A percentile compares a stretch with the other conserved stretches of the same genome.
Conservation (phyloP, 2,113 vertebrate genomes). For the Oenanthe melanoleuca region DNA sequence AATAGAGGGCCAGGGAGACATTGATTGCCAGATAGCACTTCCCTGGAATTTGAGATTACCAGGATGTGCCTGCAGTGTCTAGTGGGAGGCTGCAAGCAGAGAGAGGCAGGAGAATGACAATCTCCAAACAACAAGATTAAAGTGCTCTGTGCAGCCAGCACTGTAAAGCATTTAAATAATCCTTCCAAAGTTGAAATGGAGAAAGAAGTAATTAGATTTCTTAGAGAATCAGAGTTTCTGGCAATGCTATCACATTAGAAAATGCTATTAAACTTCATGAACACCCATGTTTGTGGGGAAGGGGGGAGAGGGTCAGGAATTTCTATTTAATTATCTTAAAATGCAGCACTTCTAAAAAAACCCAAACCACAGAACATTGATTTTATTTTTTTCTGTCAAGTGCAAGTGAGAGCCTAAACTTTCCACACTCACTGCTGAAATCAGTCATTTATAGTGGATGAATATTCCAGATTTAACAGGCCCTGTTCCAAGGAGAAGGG, state of each 20-base stretch:
- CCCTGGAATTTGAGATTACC: conserved; percentile 59
- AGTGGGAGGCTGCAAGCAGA: conserved; percentile 12
- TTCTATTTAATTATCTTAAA: neutral
- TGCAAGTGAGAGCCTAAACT: neutral
- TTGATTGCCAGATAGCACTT: conserved; percentile 60
- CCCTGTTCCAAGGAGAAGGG: neutral
- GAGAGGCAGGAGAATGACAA: conserved; percentile 43
- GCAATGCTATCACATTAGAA: neutral
- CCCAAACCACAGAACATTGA: accelerated
- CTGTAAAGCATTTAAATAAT: conserved; percentile 52
- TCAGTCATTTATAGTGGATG: neutral
- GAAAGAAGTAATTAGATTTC: conserved; percentile 36
- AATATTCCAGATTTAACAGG: neutral
- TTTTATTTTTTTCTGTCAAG: neutral
- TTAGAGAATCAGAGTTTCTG: neutral
- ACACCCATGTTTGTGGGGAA: neutral
- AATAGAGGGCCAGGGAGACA: conserved; percentile 52
- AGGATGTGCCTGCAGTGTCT: conserved; percentile 47
- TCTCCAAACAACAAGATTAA: conserved; percentile 63
- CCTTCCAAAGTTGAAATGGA: conserved; percentile 37
- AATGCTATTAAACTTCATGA: neutral
- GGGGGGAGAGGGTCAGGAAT: neutral
- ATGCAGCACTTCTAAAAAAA: neutral
- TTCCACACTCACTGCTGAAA: neutral
- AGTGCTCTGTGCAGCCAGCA: conserved; percentile 14